Base-by-base conservation (phyloP, 2,797 vertebrate genomes). In the Periparus ater region DNA sequence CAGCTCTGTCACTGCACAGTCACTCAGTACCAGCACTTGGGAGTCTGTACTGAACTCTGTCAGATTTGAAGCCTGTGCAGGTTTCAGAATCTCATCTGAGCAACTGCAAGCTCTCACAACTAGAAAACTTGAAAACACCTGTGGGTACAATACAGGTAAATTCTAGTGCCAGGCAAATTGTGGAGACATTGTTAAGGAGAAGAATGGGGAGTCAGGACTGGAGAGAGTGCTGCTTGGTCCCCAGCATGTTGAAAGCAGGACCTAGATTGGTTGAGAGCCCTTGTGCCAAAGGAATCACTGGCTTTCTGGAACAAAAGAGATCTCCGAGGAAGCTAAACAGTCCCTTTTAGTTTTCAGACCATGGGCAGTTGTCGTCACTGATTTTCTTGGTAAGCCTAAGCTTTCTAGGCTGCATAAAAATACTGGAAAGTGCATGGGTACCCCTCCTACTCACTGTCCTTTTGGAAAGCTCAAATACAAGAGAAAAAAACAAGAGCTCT, bases 351-450 rank as follows among this genome's bases (percentile, higher is more conserved):
- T 76, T 72, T 68, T 29, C 40, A 25, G 42, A 73, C 8, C 9
- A 44, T 0, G 8, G 16, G 20, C 11, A 40, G 25, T 5, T 68
- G n/a, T 62, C 0, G 0, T 54, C 51, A 61, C 17, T 2, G 5
- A 70, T 48, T 38, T 63, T 32, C 13, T 76, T 36, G 22, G 7
- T 50, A 74, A 45, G 57, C 17, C 26, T 36, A 16, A 47, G 57
- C 10, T 74, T 88, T 57, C 53, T 54, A 86, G 70, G 30, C 29
- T 34, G 16, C 47, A 74, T 30, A 44, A 70, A 85, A 53, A 44
- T 29, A 26, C 30, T 17, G 74, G 66, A 40, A 84, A 62, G 40
- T n/a, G 40, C 10, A 60, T 17, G 50, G 13, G 5, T 47, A 72
- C 53, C 38, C 22, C 26, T 83, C 48, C 34, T 34, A 40, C 30